Evolutionary conservation across 2,888 invertebrate genomes (phyloP), one percentile per base, ranked within the genome.

Genomic region (Eupithecia inturbata): DNA sequence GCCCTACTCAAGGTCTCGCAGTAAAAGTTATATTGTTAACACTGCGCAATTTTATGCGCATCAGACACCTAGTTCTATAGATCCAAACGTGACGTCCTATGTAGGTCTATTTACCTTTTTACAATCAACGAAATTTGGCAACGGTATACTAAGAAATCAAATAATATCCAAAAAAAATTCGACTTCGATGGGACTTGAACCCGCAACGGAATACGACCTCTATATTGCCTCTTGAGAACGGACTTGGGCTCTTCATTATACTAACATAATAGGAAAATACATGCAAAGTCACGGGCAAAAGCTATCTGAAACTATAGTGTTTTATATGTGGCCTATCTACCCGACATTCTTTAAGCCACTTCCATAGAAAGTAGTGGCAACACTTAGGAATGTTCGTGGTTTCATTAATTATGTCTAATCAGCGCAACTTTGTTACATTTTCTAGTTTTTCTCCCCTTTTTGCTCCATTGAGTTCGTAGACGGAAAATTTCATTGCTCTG

Each of bases 351-450:
- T 36, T 22, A n/a, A 64, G 4, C 36, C 33, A 36, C 36, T 64
- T 64, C 64, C 74, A 72, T 72, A 72, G 72, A 68, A 75, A 75
- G 49, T 22, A 49, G 49, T 49, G n/a, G 9, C n/a, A 49, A 9
- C 49, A 53, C 49, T 53, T 2, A n/a, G 49, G 49, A 53, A 53
- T 53, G 49, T 53, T 53, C 22, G 49, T 53, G 49, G 49, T 53
- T 53, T 53, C n/a, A 49, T 49, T 53, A 74, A 78, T 78, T 71
- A 71, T 2, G 36, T 71, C 26, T 71, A 73, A 78, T 78, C 73
- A 75, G 70, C 28, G 74, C 68, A 66, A 73, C 72, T 76, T 70
- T 73, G 74, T 71, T 33, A 69, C 71, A 77, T 72, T 36, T 72
- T 64, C 66, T 33, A 26, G 53, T 75, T 78, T 78, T 78, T 74